Evolutionary conservation across 2,113 vertebrate species (phyloP), one percentile per base, ranked within the genome.

Genomic region (Gambusia affinis): DNA sequence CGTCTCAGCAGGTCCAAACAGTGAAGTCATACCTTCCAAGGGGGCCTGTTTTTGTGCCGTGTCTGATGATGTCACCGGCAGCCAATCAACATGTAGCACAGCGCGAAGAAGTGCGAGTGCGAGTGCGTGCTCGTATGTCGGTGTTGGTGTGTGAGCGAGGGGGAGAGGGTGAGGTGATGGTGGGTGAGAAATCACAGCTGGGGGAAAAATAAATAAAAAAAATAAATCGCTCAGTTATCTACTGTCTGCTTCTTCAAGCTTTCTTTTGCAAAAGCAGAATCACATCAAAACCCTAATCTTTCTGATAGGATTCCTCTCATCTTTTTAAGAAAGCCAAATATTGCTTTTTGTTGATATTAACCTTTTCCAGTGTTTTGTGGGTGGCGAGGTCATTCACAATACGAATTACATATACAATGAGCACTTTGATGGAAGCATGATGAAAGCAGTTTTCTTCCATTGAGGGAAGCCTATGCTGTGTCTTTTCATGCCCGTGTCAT

Each of bases 21-120:
- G 82, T 95, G 93, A 94, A 94, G 93, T 95, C 94, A 94, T 93
- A 92, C 88, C 92, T 92, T 93, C 92, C 91, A 91, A 72, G 71
- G 85, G 85, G 86, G 85, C 87, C 90, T 92, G 91, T 93, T 93
- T 92, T 92, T 81, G 67, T 79, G 90, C 85, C 75, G 83, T 89
- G 83, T 80, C 42, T 74, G 85, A 92, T 95, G 94, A 95, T 95
- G 93, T 95, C 94, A 95, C 90, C 88, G 22, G 79, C 87, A 94
- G 92, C 94, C 94, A 95, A 95, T 95, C 93, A 94, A 88, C 90
- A 90, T 66, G 64, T 80, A 85, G 89, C 67, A 64, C 85, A 63
- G 91, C 86, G 82, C 73, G 84, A 89, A 87, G 81, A 88, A 39
- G 74, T 35, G 84, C 64, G 54, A 70, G 2, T 74, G 42, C 67